Conservation (phyloP, 2,888 invertebrate genomes). For the Mallateleia sp. region DNA sequence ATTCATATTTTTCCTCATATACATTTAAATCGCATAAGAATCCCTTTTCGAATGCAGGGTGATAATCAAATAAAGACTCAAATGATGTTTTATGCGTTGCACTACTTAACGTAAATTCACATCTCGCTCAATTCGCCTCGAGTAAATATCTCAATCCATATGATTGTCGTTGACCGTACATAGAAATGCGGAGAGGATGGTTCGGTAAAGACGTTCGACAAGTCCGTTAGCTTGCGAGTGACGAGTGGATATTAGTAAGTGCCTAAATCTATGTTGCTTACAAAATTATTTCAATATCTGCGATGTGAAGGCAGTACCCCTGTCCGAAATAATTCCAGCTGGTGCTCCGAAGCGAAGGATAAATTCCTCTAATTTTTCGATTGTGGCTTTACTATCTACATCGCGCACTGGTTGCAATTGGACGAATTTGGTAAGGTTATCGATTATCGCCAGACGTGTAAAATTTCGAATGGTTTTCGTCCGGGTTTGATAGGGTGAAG, state of each 20-base stretch:
- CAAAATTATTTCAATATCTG: constrained; percentile 63
- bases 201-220: constrained; percentile 56
- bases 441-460: constrained; percentile 52
- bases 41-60: too few relatives aligned
- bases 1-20: too few relatives aligned
- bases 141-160: too few relatives aligned
- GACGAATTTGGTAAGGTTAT: constrained; percentile 73
- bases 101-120: too few relatives aligned
- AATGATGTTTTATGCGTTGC: not conserved
- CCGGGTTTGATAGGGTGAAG: constrained; percentile 1
- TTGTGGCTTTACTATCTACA: constrained; percentile 44
- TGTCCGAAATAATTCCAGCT: constrained; percentile 58
- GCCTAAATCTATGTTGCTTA: constrained; percentile 42
- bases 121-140: constrained; percentile 10
- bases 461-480: not conserved
- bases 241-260: constrained; percentile 60
- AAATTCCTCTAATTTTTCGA: constrained; percentile 68
- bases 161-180: too few relatives aligned
- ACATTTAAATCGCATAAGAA: too few relatives aligned
- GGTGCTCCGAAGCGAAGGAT: constrained; percentile 75
- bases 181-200: constrained; percentile 41
- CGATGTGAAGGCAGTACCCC: constrained; percentile 72
- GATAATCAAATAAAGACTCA: too few relatives aligned
- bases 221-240: constrained; percentile 66
- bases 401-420: constrained; percentile 65